Conservation (phyloP, 1,140 invertebrate species). For the Drosophila pectinifera region DNA sequence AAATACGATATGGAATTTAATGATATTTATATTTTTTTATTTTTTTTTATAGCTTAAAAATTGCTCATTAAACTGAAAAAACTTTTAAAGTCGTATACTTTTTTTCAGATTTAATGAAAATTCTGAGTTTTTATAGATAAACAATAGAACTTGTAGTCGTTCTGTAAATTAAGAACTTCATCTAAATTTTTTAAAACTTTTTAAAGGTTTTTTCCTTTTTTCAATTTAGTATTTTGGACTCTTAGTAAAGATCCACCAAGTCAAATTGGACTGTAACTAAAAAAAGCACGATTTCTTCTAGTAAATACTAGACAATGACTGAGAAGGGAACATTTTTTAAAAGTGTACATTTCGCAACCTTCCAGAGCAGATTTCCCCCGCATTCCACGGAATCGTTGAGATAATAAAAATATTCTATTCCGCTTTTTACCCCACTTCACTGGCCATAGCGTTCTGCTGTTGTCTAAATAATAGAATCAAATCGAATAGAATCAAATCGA, state of each 20-base stretch:
- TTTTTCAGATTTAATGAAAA: too few species aligned
- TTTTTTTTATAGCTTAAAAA: too few species aligned
- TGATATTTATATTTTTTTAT: too few species aligned
- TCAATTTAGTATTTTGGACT: background rate
- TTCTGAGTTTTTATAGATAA: too few species aligned
- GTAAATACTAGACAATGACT: constrained; percentile 21
- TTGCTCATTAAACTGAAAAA: too few species aligned
- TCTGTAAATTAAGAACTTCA: too few species aligned
- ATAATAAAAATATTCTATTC: constrained; percentile 47
- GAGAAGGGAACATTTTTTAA: constrained; percentile 23
- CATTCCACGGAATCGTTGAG: constrained; percentile 39
- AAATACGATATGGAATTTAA: too few species aligned
- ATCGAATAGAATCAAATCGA: constrained; percentile 8
- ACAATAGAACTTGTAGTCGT: background rate
- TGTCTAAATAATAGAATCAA: constrained; percentile 39
- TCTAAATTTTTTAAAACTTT: too few species aligned
- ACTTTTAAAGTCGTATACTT: too few species aligned
- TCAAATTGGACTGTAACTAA: background rate
- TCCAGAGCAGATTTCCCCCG: constrained; percentile 15
- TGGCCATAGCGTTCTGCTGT: constrained; percentile 20
- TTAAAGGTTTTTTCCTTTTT: background rate
- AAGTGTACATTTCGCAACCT: constrained; percentile 27
- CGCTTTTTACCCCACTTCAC: constrained; percentile 17
- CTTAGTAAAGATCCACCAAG: background rate
- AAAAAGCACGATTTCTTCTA: constrained; percentile 3